Evolutionary conservation across 2,113 vertebrate genomes (phyloP), one percentile per base, ranked within the genome.

Genomic region (Oncorhynchus kisutch): DNA sequence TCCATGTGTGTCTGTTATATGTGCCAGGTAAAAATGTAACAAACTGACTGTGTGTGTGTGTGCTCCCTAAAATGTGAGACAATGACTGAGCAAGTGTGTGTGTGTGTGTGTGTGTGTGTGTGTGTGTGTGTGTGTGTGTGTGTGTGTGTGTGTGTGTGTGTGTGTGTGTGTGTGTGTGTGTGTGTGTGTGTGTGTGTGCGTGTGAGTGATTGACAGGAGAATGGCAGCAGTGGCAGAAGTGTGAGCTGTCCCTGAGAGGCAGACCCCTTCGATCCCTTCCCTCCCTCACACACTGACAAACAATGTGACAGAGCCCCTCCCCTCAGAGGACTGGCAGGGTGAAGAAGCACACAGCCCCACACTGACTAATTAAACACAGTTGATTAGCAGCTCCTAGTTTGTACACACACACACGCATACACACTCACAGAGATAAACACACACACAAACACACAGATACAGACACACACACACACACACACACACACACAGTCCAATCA

Each of bases 331-430:
- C 74, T 83, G 70, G n/a, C 75, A 34, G 70, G 76, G 77, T 48
- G 72, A 70, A 66, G 66, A 72, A 81, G 62, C 20, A 39, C n/a
- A 18, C 68, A 76, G 75, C 79, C 77, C 77, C 87, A 81, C 81
- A 81, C 84, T 81, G 78, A 85, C 91, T 92, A 94, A 93, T 93
- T 92, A 93, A 93, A 93, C 89, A 85, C 83, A 90, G 92, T 87
- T 91, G 90, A 92, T 91, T 92, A 87, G 82, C 79, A 64, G 79
- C 70, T 88, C 78, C 70, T 82, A 71, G 82, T 77, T 79, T 57
- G 65, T 49, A 54, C 49, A 45, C 70, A 79, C 77, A 81, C 27
- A 67, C 77, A 67, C 78, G 74, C 65, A 69, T 77, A 81, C 62
- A 67, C 75, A 80, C 72, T 12, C 25, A 6, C 64, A 20, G 74